Percentiles rank a stretch among this genome's conserved stretches.
Evolutionary conservation across 2,888 invertebrate genomes (phyloP).

Genomic region (Dasypolia templi): DNA sequence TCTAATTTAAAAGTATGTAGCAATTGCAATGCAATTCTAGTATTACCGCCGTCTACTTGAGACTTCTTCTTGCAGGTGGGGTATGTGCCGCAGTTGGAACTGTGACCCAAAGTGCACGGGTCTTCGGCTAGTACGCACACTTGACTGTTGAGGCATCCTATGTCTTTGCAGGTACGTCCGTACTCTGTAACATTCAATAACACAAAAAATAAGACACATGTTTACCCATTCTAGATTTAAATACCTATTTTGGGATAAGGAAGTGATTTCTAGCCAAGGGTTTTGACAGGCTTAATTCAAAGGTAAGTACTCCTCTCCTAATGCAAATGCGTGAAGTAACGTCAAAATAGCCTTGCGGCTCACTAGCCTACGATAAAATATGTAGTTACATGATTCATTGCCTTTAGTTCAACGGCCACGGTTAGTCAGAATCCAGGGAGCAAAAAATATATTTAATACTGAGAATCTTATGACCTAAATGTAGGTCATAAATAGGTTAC

Average conservation of each 20-base stretch:
- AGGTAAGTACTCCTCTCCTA: background rate
- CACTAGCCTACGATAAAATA: background rate
- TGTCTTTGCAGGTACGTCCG: slow-evolving; percentile 94
- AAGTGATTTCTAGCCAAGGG: background rate
- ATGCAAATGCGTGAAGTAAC: background rate
- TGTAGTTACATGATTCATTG: slow-evolving; percentile 35
- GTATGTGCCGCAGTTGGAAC: slow-evolving; percentile 91
- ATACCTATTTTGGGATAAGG: background rate
- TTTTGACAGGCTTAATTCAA: background rate
- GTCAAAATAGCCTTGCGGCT: background rate
- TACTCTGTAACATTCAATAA: slow-evolving; percentile 91
- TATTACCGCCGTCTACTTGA: slow-evolving; percentile 83
- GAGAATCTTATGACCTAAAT: no score
- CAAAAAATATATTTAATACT: background rate
- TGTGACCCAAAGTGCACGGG: slow-evolving; percentile 92
- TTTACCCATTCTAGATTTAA: background rate
- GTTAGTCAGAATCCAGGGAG: slow-evolving; percentile 27
- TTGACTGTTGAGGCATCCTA: slow-evolving; percentile 93
- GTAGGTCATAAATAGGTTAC: no score
- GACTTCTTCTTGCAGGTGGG: slow-evolving; percentile 92
- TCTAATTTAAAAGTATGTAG: background rate
- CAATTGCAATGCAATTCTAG: background rate
- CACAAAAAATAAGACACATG: slow-evolving; percentile 15
- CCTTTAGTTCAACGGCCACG: slow-evolving; percentile 6
- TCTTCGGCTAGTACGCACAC: slow-evolving; percentile 93